Evolutionary conservation across 2,888 invertebrate genomes (phyloP).

Genomic region (Synanthedon vespiformis): DNA sequence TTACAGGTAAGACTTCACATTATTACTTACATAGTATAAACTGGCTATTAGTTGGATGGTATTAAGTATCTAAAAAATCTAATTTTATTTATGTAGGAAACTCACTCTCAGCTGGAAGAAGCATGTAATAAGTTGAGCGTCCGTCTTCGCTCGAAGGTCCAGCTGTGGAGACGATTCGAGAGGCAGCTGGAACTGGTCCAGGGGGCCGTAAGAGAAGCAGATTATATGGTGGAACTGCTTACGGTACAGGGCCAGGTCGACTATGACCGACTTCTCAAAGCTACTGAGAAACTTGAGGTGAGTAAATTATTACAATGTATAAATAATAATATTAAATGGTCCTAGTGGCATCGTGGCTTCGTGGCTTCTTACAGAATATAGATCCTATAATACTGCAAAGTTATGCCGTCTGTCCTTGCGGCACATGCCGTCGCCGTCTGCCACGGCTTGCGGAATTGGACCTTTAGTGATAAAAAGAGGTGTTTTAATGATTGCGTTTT

Average conservation of each 20-base stretch:
- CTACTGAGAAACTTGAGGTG: constrained; percentile 88
- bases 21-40: background rate
- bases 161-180: constrained; percentile 83
- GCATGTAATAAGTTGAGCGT: constrained; percentile 77
- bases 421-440: too few relatives aligned
- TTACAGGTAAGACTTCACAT: constrained; percentile 36
- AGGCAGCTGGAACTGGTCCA: constrained; percentile 82
- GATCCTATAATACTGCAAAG: too few relatives aligned
- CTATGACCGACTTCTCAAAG: constrained; percentile 83
- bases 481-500: too few relatives aligned
- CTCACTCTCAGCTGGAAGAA: constrained; percentile 78
- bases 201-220: constrained; percentile 85
- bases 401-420: too few relatives aligned
- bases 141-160: constrained; percentile 73
- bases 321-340: background rate
- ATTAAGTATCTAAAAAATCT: background rate
- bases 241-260: constrained; percentile 88
- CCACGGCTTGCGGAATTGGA: too few relatives aligned
- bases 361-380: too few relatives aligned
- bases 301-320: constrained; percentile 24
- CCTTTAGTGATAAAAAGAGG: too few relatives aligned
- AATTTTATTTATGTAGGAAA: constrained; percentile 64
- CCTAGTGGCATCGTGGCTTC: too few relatives aligned
- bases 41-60: background rate
- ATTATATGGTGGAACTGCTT: constrained; percentile 88